Evolutionary conservation across 2,888 invertebrate species (phyloP).

Genomic region (Apamea crenata): DNA sequence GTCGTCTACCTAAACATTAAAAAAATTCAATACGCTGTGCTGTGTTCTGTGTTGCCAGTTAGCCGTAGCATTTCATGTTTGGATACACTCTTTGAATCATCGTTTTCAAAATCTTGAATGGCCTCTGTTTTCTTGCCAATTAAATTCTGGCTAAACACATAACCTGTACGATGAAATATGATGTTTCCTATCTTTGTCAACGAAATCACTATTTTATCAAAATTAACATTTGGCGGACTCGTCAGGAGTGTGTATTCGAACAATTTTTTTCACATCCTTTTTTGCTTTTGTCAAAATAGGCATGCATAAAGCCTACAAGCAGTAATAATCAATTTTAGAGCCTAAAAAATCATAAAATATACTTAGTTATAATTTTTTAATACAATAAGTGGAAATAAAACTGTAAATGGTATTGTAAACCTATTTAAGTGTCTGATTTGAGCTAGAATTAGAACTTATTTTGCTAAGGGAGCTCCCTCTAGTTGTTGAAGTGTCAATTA

Average conservation of each 20-base stretch:
- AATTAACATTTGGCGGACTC: neutral
- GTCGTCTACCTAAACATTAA: no score
- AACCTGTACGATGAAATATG: neutral
- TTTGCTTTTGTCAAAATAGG: slow-evolving; percentile 43
- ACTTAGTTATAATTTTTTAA: neutral
- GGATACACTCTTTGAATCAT: slow-evolving; percentile 6
- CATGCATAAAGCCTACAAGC: slow-evolving; percentile 6
- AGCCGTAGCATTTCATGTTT: slow-evolving; percentile 16
- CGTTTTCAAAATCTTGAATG: neutral
- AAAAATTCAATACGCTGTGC: neutral
- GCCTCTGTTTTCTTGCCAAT: neutral
- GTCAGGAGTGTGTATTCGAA: slow-evolving; percentile 36
- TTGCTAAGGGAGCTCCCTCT: slow-evolving; percentile 88
- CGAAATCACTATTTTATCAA: neutral
- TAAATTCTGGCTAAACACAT: neutral
- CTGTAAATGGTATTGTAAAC: neutral
- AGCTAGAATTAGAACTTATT: slow-evolving; percentile 74
- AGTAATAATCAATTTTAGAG: neutral
- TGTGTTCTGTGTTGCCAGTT: slow-evolving; percentile 8
- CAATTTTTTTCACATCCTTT: slow-evolving; percentile 47
- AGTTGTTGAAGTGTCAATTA: slow-evolving; percentile 84
- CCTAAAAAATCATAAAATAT: neutral
- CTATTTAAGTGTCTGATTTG: slow-evolving; percentile 51
- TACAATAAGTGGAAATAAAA: neutral
- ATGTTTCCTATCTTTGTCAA: neutral